Conservation (phyloP, 23 tunicate genomes). For the Halocynthia aurantium region DNA sequence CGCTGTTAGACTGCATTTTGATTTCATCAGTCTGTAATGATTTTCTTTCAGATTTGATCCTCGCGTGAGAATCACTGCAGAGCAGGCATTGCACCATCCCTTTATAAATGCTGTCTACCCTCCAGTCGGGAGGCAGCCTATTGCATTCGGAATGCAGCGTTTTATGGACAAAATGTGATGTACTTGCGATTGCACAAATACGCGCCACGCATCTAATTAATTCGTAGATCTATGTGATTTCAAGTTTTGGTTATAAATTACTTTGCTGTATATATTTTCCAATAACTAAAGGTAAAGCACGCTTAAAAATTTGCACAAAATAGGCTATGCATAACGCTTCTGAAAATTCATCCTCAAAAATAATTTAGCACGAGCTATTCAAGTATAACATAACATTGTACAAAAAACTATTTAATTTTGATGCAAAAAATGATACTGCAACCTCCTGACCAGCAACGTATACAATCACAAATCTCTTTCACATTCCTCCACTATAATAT, state of each 20-base stretch:
- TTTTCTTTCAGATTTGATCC: slow-evolving; percentile 48
- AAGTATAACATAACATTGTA: no score
- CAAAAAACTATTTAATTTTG: no score
- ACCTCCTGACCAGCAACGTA: no score
- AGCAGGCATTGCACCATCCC: slow-evolving; percentile 69
- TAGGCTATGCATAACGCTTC: no score
- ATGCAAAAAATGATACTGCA: no score
- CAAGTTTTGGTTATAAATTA: background rate
- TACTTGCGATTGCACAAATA: background rate
- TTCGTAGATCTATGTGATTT: no score
- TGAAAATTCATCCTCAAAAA: no score
- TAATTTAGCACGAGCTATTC: no score
- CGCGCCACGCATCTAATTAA: background rate
- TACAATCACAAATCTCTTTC: no score
- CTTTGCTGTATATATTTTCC: background rate
- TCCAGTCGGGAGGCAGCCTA: background rate
- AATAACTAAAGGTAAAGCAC: background rate
- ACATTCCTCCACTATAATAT: no score
- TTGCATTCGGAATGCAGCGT: slow-evolving; percentile 12
- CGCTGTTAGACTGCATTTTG: background rate
- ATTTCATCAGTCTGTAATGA: background rate
- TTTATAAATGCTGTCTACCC: slow-evolving; percentile 33
- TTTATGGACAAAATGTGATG: slow-evolving; percentile 8
- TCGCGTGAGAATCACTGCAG: slow-evolving; percentile 51
- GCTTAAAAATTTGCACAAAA: background rate